Evolutionary conservation across 1,140 invertebrate species (phyloP), one percentile per base, ranked within the genome.

Genomic region (Bombus superbus): DNA sequence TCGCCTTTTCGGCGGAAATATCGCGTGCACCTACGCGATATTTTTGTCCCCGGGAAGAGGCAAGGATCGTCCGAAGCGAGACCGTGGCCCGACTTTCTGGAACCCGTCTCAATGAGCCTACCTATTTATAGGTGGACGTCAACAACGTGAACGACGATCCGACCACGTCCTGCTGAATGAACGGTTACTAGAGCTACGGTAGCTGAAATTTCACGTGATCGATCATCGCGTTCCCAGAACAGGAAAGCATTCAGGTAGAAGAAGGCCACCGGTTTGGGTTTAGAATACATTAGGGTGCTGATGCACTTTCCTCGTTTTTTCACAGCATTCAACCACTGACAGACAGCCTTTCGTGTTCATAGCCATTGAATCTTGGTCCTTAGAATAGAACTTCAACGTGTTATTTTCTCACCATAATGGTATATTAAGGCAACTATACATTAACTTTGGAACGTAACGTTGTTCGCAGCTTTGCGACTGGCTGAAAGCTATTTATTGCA

Each of bases 51-150:
- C 25, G 42, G 64, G 80, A 74, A 68, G 42, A 32, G 40, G 68
- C 69, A 57, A 72, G 66, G 64, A 89, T 57, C 59, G 68, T 47
- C 87, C 69, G 71, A 75, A 79, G 47, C 42, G 57, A 78, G 77
- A 57, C 79, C 62, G 78, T 72, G 44, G 47, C 75, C 73, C 62
- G 38, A n/a, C 64, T 89, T 88, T 84, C 86, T 88, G 73, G 86
- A 90, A 90, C 68, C 81, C n/a, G 76, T 82, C 81, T 90, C 77
- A 86, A 90, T 90, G 83, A 83, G 53, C 38, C 47, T 83, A 81
- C 78, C 86, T 90, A 90, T 90, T 90, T 90, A 90, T 90, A 90
- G 80, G n/a, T 35, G 15, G 11, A 42, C 40, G 5, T 47, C 42
- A 22, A 47, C 18, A 68, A 35, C 32, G 68, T n/a, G 53, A 77